Evolutionary conservation across 64 coral and sea anemone species (phyloP), one percentile per base, ranked within the genome.

Genomic region (Catalaphyllia jardinei): DNA sequence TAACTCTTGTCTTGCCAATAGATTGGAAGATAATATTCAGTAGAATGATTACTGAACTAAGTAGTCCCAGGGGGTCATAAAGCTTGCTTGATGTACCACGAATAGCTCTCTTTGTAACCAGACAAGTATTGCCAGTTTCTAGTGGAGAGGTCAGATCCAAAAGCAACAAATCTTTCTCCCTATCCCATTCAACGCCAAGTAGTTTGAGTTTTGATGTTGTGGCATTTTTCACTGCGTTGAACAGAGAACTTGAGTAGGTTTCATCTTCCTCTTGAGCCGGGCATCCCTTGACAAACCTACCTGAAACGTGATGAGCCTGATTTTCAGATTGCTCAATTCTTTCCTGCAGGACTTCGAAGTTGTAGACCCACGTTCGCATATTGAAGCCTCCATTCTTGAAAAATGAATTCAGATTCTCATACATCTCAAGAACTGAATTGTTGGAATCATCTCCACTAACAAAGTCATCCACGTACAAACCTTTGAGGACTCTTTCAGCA

Each of bases 301-400:
- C 42, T 52, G 50, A 6, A 77, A 38, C 31, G 39, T 67, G 64
- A 67, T 3, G 6, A 24, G 64, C 1, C 64, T 24, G 64, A 10
- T 22, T 67, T 67, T 90, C 89, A 62, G 78, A 73, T 55, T 82
- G 78, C 51, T 72, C 61, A 59, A 80, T 90, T 90, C 63, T 42
- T 33, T 71, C 67, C 50, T 80, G 31, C 10, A 90, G 78, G 54
- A 29, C 78, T 60, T 31, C 35, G 27, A 52, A 75, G 74, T 92
- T 92, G 54, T 71, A 87, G 72, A 92, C 10, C 90, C 83, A 87
- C 59, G 80, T 92, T 75, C 90, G 62, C 90, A 92, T 93, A 79
- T 93, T 93, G 77, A 93, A 93, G 28, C 92, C 92, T 39, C 67
- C 86, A 57, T 31, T 64, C 14, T 28, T 27, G 61, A 94, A 71